Evolutionary conservation across 1,140 invertebrate species (phyloP), one percentile per base, ranked within the genome.

Genomic region (Potamilus streckersoni): DNA sequence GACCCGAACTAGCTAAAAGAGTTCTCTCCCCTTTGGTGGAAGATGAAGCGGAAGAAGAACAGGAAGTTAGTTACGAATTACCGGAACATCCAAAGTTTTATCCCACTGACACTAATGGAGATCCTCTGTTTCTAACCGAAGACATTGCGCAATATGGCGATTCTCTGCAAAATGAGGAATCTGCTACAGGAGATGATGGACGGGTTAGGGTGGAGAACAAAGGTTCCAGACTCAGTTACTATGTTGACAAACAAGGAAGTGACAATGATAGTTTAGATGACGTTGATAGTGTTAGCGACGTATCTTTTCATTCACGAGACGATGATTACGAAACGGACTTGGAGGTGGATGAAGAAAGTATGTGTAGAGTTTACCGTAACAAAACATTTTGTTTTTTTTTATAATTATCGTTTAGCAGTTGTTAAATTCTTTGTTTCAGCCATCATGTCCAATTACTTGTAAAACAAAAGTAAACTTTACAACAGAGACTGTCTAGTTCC

Each of bases 311-410:
- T 63, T 73, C 82, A 13, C 80, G 82, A 65, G 79, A 80, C 63
- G 81, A 80, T 2, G 82, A 83, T 71, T 85, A 81, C 72, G 84
- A 85, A 63, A 85, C 84, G 15, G 84, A 85, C 74, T 69, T 85
- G 56, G 84, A 85, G 64, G 72, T 80, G 55, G 82, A 85, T 63
- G 80, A 82, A 58, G 84, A 85, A 66, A 71, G 84, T 85, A 78
- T 64, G 80, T 81, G 62, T 19, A 5, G 49, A 31, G 38, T 14
- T 69, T 49, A 23, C 17, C 16, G 20, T 58, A 1, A 60, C 68
- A 14, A 16, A 60, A n/a, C 14, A 1, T 66, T n/a, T 20, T 4
- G 4, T 16, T 1, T 23, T 20, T 66, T 13, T 66, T 66, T 31
- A 66, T n/a, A 49, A 49, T 49, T 49, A 49, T 49, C 38, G 38